Evolutionary conservation across 2,797 vertebrate genomes (phyloP), one percentile per base, ranked within the genome.

Genomic region (Tenualosa thibaudeaui): DNA sequence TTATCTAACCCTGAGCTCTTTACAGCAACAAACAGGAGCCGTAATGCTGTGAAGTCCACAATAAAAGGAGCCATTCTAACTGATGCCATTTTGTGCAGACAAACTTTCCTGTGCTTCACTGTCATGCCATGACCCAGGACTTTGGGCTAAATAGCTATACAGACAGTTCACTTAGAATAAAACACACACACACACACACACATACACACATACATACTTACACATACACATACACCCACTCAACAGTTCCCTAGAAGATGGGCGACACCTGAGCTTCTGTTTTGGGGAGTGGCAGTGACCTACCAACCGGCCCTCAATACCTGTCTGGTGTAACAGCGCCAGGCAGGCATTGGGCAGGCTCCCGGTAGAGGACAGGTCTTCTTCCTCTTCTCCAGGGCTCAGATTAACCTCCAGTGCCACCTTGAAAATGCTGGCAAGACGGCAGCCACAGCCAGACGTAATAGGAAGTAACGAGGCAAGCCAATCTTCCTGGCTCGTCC

Each of bases 391-490:
- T 90, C 87, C 82, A 37, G 84, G 60, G 26, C 50, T 12, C 91
- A 93, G 93, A 95, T 95, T 95, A 95, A 95, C 92, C 94, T 93
- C 92, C 10, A 89, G 89, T 92, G 91, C 90, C 93, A 94, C 93
- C 94, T 95, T 94, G 94, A 92, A 95, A 93, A 92, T 93, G 93
- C 92, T 89, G 85, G 91, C 87, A 86, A 93, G 91, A 92, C 93
- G 50, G 5, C 5, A 51, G 54, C 54, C 17, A 93, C 88, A 26
- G 87, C 85, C 90, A 93, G 89, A 92, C 93, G 40, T 95, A 95
- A 95, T 94, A 90, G 93, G 92, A 91, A 91, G 90, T 95, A 95
- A 96, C 93, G 93, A 94, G 94, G 93, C 92, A 92, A 93, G 93
- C 89, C 90, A 54, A 87, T 86, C 83, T 89, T 43, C 54, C 56